These are phyloP conservation scores for Parazoanthus darwini DNA, from an alignment of 92 coral and sea anemone species.

Conservation along the genomic window DNA sequence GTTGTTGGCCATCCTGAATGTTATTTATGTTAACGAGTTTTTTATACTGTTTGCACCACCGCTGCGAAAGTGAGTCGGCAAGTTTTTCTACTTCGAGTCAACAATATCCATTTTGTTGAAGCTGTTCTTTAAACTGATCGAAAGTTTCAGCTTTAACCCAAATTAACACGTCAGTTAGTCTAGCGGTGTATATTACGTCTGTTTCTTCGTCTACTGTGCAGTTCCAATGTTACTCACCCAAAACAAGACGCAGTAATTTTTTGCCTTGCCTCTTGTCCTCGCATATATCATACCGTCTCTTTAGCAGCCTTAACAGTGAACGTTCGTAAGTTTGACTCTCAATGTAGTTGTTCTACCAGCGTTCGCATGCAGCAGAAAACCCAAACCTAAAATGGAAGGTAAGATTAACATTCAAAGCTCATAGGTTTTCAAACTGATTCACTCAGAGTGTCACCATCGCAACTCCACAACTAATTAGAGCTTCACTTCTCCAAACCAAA, in stretches of 20 bases:
- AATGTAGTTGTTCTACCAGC: neutral
- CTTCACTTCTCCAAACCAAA: neutral
- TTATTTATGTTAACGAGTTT: neutral
- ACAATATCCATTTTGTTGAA: neutral
- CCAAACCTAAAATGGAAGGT: neutral
- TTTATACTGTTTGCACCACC: neutral
- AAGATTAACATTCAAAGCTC: too few species aligned
- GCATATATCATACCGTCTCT: neutral
- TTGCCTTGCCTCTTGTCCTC: neutral
- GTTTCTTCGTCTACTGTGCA: neutral
- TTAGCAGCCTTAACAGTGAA: neutral
- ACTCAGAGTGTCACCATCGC: too few species aligned
- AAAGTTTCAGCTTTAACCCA: neutral
- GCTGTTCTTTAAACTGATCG: neutral
- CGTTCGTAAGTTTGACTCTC: neutral
- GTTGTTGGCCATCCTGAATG: conserved; percentile 16
- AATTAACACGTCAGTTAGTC: neutral
- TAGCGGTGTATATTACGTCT: neutral
- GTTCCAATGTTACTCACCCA: neutral
- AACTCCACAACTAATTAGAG: neutral
- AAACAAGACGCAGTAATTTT: neutral
- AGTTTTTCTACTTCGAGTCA: neutral
- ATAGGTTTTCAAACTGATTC: neutral
- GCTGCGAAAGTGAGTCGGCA: neutral
- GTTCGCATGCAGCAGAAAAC: neutral